Conservation (phyloP, 2,888 invertebrate genomes). For the Molorchus minor region DNA sequence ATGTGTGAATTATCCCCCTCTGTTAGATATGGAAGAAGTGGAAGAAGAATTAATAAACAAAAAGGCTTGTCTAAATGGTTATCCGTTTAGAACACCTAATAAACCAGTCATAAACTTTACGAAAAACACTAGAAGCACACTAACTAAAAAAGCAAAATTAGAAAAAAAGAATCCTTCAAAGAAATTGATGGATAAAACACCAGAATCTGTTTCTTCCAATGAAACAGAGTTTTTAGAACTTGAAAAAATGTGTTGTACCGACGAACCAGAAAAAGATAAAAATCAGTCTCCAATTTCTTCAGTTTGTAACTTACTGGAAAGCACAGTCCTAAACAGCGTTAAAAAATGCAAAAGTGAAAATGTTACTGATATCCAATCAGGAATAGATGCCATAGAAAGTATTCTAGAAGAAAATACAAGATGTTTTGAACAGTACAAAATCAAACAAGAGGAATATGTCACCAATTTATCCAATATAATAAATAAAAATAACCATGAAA, state of each 20-base stretch:
- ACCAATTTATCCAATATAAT: conserved; percentile 14
- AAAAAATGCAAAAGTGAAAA: conserved; percentile 6
- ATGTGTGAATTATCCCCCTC: conserved; percentile 20
- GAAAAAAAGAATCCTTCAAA: conserved; percentile 1
- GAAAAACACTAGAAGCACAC: background rate
- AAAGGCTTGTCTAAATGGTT: conserved; percentile 20
- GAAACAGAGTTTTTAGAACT: conserved; percentile 22
- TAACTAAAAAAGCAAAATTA: background rate
- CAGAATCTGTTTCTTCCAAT: conserved; percentile 14
- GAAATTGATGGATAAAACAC: conserved; percentile 7
- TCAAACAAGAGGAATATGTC: conserved; percentile 16
- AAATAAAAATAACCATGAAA: background rate
- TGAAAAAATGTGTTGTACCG: conserved; percentile 23
- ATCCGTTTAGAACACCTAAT: conserved; percentile 26
- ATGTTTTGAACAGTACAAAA: conserved; percentile 15
- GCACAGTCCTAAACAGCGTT: conserved; percentile 16
- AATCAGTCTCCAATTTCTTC: conserved; percentile 27
- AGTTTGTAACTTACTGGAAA: conserved; percentile 25
- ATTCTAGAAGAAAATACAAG: conserved; percentile 16
- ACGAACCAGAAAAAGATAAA: background rate
- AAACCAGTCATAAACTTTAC: conserved; percentile 22
- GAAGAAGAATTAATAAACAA: conserved; percentile 28
- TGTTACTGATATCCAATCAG: background rate
- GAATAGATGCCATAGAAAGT: conserved; percentile 12
- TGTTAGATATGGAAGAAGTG: conserved; percentile 29